These are phyloP conservation scores for Pinctada fucata DNA, from an alignment of 2,888 invertebrate species.

Conservation along the genomic window DNA sequence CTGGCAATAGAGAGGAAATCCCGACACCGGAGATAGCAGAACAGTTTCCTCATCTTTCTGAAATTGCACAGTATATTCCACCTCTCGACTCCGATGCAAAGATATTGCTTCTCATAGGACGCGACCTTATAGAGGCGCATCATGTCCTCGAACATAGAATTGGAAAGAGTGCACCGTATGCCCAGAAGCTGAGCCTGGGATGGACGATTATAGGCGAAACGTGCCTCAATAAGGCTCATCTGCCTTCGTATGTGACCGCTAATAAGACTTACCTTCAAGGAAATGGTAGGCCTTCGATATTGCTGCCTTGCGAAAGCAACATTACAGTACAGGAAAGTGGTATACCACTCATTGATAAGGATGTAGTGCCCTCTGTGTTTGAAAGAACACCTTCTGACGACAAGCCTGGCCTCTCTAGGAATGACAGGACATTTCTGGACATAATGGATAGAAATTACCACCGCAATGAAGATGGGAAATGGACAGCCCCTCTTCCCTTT, in stretches of 20 bases:
- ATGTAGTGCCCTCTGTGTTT: constrained; percentile 1
- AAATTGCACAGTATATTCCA: constrained; percentile 17
- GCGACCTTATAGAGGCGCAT: constrained; percentile 29
- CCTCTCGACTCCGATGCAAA: constrained; percentile 11
- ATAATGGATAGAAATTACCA: constrained; percentile 30
- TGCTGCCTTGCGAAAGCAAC: not conserved
- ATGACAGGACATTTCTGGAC: constrained; percentile 31
- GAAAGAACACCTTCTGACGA: constrained; percentile 27
- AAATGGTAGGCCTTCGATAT: constrained; percentile 2
- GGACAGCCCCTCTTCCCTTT: constrained; percentile 41
- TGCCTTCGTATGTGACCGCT: not conserved
- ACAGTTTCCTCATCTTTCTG: constrained; percentile 10
- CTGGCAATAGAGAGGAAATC: too few species aligned
- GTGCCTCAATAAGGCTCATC: constrained; percentile 1
- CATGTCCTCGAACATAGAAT: constrained; percentile 26
- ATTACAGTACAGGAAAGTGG: constrained; percentile 6
- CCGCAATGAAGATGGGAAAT: constrained; percentile 26
- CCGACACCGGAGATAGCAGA: constrained; percentile 1
- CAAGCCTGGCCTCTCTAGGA: constrained; percentile 23
- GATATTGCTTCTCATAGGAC: constrained; percentile 30
- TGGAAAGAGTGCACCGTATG: constrained; percentile 7
- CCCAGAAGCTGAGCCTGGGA: constrained; percentile 11
- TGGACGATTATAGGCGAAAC: constrained; percentile 20
- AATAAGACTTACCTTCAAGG: not conserved
- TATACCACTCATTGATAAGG: not conserved